Percentiles rank a stretch among this genome's conserved stretches.
These are phyloP conservation scores for Cepaea nemoralis DNA, from an alignment of 1,140 invertebrate genomes.

Conservation along the genomic window DNA sequence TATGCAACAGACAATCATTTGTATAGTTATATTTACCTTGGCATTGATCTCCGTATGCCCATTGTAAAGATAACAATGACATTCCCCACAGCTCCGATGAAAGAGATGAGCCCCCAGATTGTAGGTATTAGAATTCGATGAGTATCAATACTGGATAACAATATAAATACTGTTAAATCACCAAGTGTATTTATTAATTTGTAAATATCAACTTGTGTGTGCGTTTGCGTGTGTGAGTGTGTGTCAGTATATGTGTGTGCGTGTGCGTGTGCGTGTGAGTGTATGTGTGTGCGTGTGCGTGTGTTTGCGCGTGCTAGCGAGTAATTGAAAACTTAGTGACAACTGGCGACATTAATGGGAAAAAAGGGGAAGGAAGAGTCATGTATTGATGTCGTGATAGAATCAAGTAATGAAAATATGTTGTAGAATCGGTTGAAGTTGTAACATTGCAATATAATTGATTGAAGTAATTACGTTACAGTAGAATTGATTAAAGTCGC, in stretches of 20 bases:
- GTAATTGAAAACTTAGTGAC: no score
- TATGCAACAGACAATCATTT: no score
- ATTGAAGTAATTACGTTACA: no score
- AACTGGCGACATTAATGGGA: no score
- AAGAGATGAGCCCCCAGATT: constrained; percentile 87
- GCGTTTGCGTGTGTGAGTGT: constrained; percentile 4
- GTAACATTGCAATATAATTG: no score
- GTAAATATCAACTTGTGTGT: constrained; percentile 9
- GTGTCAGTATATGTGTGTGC: neutral
- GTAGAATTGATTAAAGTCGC: no score
- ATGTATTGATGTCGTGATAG: no score
- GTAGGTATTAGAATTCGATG: constrained; percentile 79
- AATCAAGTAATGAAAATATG: no score
- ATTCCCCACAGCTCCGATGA: constrained; percentile 90
- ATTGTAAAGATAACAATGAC: constrained; percentile 85
- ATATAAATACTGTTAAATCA: neutral
- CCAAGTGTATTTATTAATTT: neutral
- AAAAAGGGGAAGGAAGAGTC: neutral
- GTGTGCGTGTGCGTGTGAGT: no score
- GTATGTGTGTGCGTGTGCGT: no score
- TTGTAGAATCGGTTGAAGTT: no score
- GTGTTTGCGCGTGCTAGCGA: no score
- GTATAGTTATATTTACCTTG: constrained; percentile 12
- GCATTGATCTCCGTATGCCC: constrained; percentile 79
- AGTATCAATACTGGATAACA: neutral